Base-by-base conservation (phyloP, 2,888 invertebrate species). In the Microctonus brassicae region DNA sequence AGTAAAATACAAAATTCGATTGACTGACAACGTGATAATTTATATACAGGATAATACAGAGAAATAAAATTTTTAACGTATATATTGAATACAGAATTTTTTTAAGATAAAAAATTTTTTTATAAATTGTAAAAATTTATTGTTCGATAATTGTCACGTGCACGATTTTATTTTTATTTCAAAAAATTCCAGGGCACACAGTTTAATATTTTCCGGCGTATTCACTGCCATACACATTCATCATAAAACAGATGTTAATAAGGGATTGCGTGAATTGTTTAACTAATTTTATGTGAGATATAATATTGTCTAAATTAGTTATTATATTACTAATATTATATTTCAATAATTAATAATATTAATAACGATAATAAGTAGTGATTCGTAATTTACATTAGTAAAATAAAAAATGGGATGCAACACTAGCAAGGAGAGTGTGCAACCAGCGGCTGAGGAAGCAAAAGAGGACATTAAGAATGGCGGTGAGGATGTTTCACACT, bases 361-460 rank as follows among this genome's bases (percentile, higher is more conserved):
- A 36, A 42, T 24, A 47, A 26, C 60, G 42, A 6, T 61, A 55
- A 47, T 33, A 61, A 57, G n/a, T n/a, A 42, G 36, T 55, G n/a
- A n/a, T 36, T 53, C 11, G n/a, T n/a, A n/a, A n/a, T n/a, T n/a
- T n/a, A n/a, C n/a, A n/a, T n/a, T n/a, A n/a, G n/a, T n/a, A n/a
- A n/a, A n/a, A n/a, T n/a, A n/a, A 86, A 82, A 83, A 77, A 88
- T 91, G 90, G 87, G 90, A 83, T 91, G 91, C 86, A 91, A 91
- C 80, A 91, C 91, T 63, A 91, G 91, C 84, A 91, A 91, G 84
- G 91, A 91, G 80, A 87, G 81, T 80, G 85, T 82, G 73, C 87
- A 81, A 83, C 87, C 82, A 81, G 86, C 82, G 13, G 85, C 82
- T 34, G 86, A 86, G 73, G 85, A 85, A 70, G 81, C 82, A 47